Evolutionary conservation across 2,888 invertebrate species (phyloP), one percentile per base, ranked within the genome.

Genomic region (Hirtodrosophila cameraria): DNA sequence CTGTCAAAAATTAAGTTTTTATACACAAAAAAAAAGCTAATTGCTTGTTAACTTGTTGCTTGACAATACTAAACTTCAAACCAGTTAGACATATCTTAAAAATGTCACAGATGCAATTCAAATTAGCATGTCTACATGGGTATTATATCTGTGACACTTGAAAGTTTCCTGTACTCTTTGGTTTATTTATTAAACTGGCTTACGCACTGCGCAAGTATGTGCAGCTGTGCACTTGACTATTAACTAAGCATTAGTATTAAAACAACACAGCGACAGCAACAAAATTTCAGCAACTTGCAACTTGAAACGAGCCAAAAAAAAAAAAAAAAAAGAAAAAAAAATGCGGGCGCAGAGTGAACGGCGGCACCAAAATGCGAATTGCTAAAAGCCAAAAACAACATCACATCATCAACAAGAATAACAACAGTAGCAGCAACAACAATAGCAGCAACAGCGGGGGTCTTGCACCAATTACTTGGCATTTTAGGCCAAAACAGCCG

Each of bases 391-490:
- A 69, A 4, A 12, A 38, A 20, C 49, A 55, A 11, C 28, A 27
- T 13, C 16, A 20, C 45, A 52, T 8, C 28, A 27, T 13, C 23
- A 33, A 11, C 6, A 36, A 30, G 20, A 36, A 35, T 27, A 62
- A 43, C 18, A 70, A 15, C 13, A 59, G 8, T 18, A 41, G 5
- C 50, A 52, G 18, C 12, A 58, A 28, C 53, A 50, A 13, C 54
- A 45, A 8, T 54, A 52, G 41, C 15, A 39, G 45, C 36, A 45
- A 49, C 35, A 58, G 63, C 42, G 25, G 27, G 43, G 23, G 75
- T 76, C 75, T 84, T 87, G 88, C 88, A 87, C 85, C 88, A 87
- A 79, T 88, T 84, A 79, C 74, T 67, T 31, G 65, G 54, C 50
- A 54, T 71, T 76, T 87, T 69, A 65, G 85, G 74, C 71, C 60